Evolutionary conservation across 2,113 vertebrate genomes (phyloP).

Genomic region (Hypanus sabinus): DNA sequence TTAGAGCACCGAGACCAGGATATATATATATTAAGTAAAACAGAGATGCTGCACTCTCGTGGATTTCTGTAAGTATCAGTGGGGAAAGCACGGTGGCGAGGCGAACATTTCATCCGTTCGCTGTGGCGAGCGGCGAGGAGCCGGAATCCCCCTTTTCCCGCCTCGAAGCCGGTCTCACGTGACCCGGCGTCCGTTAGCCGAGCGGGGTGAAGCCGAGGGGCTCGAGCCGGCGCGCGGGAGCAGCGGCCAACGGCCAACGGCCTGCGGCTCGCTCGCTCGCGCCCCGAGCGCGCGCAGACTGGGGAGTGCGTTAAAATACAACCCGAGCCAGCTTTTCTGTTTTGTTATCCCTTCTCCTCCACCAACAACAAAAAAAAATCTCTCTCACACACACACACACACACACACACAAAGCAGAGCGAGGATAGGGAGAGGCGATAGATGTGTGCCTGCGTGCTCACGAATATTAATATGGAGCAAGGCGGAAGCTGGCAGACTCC

Average conservation of each 20-base stretch:
- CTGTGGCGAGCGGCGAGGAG: neutral
- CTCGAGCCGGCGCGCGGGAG: neutral
- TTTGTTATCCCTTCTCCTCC: neutral
- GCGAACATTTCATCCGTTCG: neutral
- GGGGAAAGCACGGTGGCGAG: neutral
- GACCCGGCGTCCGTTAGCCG: neutral
- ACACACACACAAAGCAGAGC: too few species aligned
- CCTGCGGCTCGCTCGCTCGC: neutral
- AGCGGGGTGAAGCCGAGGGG: neutral
- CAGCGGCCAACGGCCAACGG: neutral
- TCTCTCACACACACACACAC: too few species aligned
- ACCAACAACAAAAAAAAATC: neutral
- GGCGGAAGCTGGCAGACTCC: neutral
- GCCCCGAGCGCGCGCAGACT: too few species aligned
- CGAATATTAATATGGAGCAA: constrained; percentile 28
- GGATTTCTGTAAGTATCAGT: too few species aligned
- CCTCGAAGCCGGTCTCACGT: neutral
- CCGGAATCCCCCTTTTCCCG: neutral
- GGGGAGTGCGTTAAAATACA: too few species aligned
- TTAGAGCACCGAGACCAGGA: too few species aligned
- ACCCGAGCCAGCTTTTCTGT: too few species aligned
- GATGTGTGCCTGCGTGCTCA: constrained; percentile 18
- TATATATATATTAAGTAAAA: too few species aligned
- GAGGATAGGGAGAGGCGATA: neutral
- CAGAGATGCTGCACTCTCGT: too few species aligned